Base-by-base conservation (phyloP, 2,797 vertebrate species). In the Diceros bicornis region DNA sequence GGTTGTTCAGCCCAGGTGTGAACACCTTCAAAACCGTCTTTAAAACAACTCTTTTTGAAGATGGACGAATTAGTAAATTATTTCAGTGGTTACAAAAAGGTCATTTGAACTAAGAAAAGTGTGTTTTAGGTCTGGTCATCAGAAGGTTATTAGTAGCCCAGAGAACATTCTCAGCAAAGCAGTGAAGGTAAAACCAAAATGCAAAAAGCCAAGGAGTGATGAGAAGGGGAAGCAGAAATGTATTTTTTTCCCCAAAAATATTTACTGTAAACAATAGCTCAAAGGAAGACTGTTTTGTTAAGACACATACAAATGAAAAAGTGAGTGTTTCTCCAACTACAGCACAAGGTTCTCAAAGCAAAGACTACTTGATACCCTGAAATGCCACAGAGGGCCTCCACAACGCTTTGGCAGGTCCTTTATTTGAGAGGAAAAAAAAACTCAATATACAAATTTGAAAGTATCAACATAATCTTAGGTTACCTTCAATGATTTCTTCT, bases 401-500 rank as follows among this genome's bases (percentile, higher is more conserved):
- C 21, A 25, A n/a, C 57, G 7, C 84, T 86, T 72, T 47, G 66
- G 41, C 23, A 72, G 34, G 64, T 37, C 18, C 62, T 78, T 87
- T 91, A 61, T 78, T 50, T 93, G 7, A 27, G 47, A 47, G 44
- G 10, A 47, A 47, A 47, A 86, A 47, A 81, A 57, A 59, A 2
- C 71, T 84, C 62, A 91, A 59, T n/a, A 83, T 66, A 34, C n/a
- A 82, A 89, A 89, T 93, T 74, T 81, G 66, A 96, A 97, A 87
- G 88, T 74, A 82, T 5, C 71, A 77, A 13, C 78, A 68, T 52
- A 86, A 78, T 23, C 11, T 91, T 94, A 89, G 34, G 8, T 97
- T 97, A 98, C 97, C 98, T 98, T 98, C 62, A 41, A 87, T 97
- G 85, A 93, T 96, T 96, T 98, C 81, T 97, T 12, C 75, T 93